These are phyloP conservation scores for Podabrus alpinus DNA, from an alignment of 2,888 invertebrate genomes.

Conservation along the genomic window DNA sequence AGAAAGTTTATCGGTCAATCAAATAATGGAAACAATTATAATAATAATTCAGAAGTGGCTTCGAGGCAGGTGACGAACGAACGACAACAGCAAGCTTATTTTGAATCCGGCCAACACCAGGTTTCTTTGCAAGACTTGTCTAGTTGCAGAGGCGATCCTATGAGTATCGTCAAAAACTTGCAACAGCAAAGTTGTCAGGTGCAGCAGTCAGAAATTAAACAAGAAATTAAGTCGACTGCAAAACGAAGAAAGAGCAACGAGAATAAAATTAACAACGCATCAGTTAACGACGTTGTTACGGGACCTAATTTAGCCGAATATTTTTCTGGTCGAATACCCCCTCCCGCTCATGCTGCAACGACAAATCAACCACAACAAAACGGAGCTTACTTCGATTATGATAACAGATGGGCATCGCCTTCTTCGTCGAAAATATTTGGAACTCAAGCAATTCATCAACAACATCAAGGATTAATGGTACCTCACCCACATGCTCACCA, in stretches of 20 bases:
- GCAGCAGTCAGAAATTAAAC: constrained; percentile 48
- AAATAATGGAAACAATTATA: constrained; percentile 53
- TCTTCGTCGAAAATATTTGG: constrained; percentile 72
- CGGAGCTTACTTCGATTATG: constrained; percentile 78
- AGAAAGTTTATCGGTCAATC: constrained; percentile 58
- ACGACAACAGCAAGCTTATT: constrained; percentile 66
- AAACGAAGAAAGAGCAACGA: constrained; percentile 65
- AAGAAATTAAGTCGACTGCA: constrained; percentile 50
- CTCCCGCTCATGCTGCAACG: constrained; percentile 71
- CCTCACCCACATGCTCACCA: constrained; percentile 66
- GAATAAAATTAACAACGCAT: constrained; percentile 56
- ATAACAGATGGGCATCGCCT: constrained; percentile 76
- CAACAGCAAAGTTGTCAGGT: constrained; percentile 46
- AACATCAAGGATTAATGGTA: constrained; percentile 61
- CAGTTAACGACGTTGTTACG: constrained; percentile 60
- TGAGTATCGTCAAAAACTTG: constrained; percentile 76
- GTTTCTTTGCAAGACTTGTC: constrained; percentile 71
- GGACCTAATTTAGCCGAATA: constrained; percentile 60
- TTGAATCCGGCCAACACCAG: constrained; percentile 64
- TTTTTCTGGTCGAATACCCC: constrained; percentile 62
- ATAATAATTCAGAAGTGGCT: constrained; percentile 51
- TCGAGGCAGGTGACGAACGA: constrained; percentile 39
- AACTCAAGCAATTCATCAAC: constrained; percentile 54
- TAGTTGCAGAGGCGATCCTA: constrained; percentile 75
- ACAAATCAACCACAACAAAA: constrained; percentile 57